Evolutionary conservation across 2,113 vertebrate species (phyloP).

Genomic region (Pteruthius melanotis): DNA sequence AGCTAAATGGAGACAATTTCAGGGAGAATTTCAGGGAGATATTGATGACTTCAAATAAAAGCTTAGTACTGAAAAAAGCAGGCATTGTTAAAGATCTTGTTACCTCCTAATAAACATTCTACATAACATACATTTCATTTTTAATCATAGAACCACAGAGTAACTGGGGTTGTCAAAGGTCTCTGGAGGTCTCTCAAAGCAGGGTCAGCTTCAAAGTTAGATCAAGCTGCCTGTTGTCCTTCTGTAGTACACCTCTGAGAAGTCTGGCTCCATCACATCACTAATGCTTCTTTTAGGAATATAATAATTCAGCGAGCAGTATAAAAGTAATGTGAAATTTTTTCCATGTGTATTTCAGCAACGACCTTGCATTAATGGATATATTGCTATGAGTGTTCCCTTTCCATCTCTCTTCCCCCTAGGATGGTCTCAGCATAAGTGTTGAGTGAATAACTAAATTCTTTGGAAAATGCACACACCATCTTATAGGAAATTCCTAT

Average conservation of each 20-base stretch:
- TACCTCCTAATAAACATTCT: neutral
- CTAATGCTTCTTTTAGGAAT: neutral
- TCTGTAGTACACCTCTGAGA: neutral
- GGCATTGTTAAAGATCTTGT: neutral
- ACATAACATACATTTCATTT: neutral
- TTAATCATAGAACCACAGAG: neutral
- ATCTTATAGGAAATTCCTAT: neutral
- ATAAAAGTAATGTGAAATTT: neutral
- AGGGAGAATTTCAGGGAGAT: neutral
- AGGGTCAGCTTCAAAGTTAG: neutral
- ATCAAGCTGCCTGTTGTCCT: neutral
- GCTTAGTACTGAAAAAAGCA: neutral
- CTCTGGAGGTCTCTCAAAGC: neutral
- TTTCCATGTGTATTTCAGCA: neutral
- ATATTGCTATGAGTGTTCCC: neutral
- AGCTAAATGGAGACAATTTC: neutral
- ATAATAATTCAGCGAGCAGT: neutral
- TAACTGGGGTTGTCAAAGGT: neutral
- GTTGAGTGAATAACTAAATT: neutral
- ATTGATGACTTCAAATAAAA: neutral
- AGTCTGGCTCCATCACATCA: neutral
- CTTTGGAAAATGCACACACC: slow-evolving; percentile 18
- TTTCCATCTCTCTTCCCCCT: neutral
- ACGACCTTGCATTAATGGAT: neutral
- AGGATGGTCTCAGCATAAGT: neutral